Percentiles rank a stretch among this genome's conserved stretches.
Conservation (phyloP, 2,888 invertebrate genomes). For the Scelioninae gen. 2 region DNA sequence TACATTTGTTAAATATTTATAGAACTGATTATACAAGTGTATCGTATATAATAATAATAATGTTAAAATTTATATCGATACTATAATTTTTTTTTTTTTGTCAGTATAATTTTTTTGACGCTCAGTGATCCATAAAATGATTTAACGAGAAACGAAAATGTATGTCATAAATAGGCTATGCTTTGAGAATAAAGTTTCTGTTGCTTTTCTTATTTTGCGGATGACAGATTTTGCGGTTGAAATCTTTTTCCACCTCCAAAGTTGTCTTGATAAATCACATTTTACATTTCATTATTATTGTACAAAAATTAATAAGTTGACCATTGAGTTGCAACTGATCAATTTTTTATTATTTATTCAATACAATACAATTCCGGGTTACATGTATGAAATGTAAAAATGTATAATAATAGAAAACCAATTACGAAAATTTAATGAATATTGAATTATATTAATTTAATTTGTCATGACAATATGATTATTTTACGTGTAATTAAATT, state of each 20-base stretch:
- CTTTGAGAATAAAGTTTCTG: conserved; percentile 21
- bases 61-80: too few relatives aligned
- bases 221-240: conserved; percentile 43
- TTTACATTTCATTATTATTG: conserved; percentile 35
- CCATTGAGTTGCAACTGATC: not conserved
- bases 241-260: conserved; percentile 31
- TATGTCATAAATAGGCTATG: not conserved
- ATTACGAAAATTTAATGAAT: not conserved
- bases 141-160: not conserved
- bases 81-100: too few relatives aligned
- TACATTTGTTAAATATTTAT: too few relatives aligned
- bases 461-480: conserved; percentile 13
- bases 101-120: too few relatives aligned
- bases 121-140: too few relatives aligned
- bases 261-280: conserved; percentile 32
- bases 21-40: too few relatives aligned
- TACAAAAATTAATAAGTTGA: conserved; percentile 18
- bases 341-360: not conserved
- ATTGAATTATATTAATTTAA: conserved; percentile 14
- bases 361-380: too few relatives aligned
- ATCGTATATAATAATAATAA: too few relatives aligned
- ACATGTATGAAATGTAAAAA: not conserved
- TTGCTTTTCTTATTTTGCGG: conserved; percentile 44
- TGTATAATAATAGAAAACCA: not conserved
- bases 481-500: conserved; percentile 29